A percentile compares a stretch with the other conserved stretches of the same genome.
These are phyloP conservation scores for Chrysina gloriosa DNA, from an alignment of 2,888 invertebrate genomes.

Conservation along the genomic window DNA sequence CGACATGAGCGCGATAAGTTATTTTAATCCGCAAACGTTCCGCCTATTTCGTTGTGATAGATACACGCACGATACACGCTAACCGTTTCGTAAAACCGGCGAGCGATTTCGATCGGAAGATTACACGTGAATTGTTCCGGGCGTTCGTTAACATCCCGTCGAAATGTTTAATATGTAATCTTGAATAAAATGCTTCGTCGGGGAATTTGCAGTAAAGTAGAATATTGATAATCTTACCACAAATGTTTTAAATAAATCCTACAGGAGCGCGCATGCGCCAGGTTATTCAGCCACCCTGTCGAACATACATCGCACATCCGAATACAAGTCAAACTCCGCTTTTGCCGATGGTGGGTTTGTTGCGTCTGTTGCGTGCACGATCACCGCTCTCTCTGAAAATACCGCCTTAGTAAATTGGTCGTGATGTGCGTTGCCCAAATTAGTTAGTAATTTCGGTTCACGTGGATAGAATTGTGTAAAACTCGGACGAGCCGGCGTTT, in stretches of 20 bases:
- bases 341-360: constrained; percentile 27
- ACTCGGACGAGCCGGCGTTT: constrained; percentile 15
- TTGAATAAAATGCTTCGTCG: not conserved
- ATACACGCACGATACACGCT: too few species aligned
- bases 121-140: too few species aligned
- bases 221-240: constrained; percentile 12
- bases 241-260: constrained; percentile 31
- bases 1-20: too few species aligned
- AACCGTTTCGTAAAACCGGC: too few species aligned
- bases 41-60: too few species aligned
- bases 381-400: constrained; percentile 26
- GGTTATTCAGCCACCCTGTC: constrained; percentile 30
- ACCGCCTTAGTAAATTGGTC: not conserved
- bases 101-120: too few species aligned
- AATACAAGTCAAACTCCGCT: constrained; percentile 34
- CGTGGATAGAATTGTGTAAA: constrained; percentile 10
- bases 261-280: constrained; percentile 1
- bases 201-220: not conserved
- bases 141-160: not conserved
- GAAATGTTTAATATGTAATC: not conserved
- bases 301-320: constrained; percentile 21
- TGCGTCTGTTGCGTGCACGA: constrained; percentile 22
- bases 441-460: not conserved
- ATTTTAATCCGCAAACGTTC: too few species aligned
- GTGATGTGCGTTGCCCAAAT: constrained; percentile 21